A percentile compares a stretch with the other conserved stretches of the same genome.
Conservation (phyloP, 2,797 vertebrate species). For the Kryptopterus vitreolus region DNA sequence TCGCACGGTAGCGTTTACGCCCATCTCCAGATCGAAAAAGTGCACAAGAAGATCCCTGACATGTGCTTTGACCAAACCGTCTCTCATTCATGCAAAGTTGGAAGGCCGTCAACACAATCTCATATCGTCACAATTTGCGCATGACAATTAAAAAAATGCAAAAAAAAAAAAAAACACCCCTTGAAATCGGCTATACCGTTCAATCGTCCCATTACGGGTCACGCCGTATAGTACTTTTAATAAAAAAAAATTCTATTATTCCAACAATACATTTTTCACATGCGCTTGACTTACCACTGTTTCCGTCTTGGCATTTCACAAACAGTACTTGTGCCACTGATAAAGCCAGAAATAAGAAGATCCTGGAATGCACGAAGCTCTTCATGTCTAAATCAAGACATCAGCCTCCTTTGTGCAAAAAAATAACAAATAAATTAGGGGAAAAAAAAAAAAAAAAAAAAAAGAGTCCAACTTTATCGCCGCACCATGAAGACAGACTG, state of each 20-base stretch:
- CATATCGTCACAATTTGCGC: too few relatives aligned
- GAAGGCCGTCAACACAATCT: not conserved
- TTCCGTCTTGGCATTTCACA: constrained; percentile 72
- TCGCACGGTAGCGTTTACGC: not conserved
- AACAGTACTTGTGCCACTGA: constrained; percentile 70
- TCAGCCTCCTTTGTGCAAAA: constrained; percentile 67
- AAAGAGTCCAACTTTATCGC: constrained; percentile 68
- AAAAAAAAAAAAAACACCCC: too few relatives aligned
- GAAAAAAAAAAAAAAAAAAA: constrained; percentile 62
- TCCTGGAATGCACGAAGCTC: constrained; percentile 75
- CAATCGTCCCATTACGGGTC: not conserved
- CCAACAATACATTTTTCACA: constrained; percentile 2
- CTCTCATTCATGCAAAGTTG: too few relatives aligned
- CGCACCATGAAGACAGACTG: constrained; percentile 75
- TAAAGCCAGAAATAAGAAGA: constrained; percentile 72
- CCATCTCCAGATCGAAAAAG: not conserved
- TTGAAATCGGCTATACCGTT: not conserved
- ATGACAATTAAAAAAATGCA: too few relatives aligned
- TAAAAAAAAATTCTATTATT: not conserved
- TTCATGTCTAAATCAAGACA: constrained; percentile 79
- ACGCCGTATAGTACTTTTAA: not conserved
- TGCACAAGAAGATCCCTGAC: not conserved
- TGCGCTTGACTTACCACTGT: constrained; percentile 72
- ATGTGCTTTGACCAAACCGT: constrained; percentile 1
- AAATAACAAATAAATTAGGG: constrained; percentile 51